A percentile compares a stretch with the other conserved stretches of the same genome.
phyloP scores from a whole-genome alignment of 2,113 vertebrate genomes.

The Grantiella picta region DNA sequence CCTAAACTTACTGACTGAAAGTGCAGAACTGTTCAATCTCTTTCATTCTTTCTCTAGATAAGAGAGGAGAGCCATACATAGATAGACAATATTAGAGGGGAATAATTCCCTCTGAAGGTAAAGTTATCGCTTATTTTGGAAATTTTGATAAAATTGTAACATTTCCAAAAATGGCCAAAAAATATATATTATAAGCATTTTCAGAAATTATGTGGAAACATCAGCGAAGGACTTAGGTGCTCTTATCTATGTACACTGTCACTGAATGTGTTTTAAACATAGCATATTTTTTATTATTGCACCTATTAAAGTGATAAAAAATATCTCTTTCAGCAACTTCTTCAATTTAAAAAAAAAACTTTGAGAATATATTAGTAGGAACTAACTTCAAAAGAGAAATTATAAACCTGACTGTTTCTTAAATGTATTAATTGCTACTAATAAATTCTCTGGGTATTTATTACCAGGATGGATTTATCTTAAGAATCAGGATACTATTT shows the following conservation, averaged over 20 bases:
- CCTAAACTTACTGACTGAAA: neutral
- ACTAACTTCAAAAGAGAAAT: neutral
- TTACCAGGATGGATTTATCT: neutral
- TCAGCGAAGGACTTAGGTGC: accelerated
- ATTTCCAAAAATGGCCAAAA: neutral
- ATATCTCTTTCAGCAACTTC: neutral
- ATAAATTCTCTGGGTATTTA: neutral
- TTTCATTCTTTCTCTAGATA: neutral
- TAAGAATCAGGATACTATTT: neutral
- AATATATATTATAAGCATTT: neutral
- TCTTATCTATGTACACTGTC: neutral
- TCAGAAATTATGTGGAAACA: neutral
- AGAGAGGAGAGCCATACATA: neutral
- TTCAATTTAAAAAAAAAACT: neutral
- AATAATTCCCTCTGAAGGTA: neutral
- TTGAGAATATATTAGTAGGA: neutral
- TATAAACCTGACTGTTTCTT: neutral
- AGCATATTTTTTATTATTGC: neutral
- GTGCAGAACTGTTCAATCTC: neutral
- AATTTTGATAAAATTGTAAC: neutral
- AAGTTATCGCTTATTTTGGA: neutral
- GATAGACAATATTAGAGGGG: neutral
- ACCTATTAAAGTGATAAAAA: neutral
- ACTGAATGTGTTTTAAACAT: neutral
- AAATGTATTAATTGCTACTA: neutral